A percentile compares a stretch with the other conserved stretches of the same genome.
phyloP scores from a whole-genome alignment of 1,140 invertebrate species.

The Diprion similis region DNA sequence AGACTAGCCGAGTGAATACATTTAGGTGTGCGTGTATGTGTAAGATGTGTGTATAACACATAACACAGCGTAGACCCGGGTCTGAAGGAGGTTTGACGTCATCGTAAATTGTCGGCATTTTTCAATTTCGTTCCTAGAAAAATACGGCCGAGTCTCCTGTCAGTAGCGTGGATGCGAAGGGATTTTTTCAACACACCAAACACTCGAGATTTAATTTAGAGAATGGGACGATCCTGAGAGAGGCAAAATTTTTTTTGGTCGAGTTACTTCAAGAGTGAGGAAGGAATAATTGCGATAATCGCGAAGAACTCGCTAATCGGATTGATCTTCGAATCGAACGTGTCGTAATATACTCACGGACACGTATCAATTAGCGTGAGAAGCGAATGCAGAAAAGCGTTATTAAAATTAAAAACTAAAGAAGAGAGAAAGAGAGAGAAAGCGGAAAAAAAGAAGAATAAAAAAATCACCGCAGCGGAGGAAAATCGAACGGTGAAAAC shows the following conservation, averaged over 20 bases:
- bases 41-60: no score
- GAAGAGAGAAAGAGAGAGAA: neutral
- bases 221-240: no score
- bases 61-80: no score
- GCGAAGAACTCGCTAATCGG: neutral
- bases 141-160: neutral
- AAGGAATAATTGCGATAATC: neutral
- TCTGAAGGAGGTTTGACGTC: conserved; percentile 8
- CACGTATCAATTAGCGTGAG: conserved; percentile 37
- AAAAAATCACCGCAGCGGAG: neutral
- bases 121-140: conserved; percentile 23
- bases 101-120: conserved; percentile 28
- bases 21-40: no score
- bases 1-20: neutral
- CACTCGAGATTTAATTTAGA: no score
- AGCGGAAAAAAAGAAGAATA: neutral
- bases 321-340: neutral
- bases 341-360: neutral
- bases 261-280: neutral
- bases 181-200: no score
- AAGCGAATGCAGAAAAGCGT: conserved; percentile 16
- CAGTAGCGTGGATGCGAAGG: neutral
- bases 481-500: no score
- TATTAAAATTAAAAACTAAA: no score
- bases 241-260: neutral